Percentiles rank a stretch among this genome's conserved stretches.
Conservation (phyloP, 2,797 vertebrate genomes). For the Phyllotis vaccarum region DNA sequence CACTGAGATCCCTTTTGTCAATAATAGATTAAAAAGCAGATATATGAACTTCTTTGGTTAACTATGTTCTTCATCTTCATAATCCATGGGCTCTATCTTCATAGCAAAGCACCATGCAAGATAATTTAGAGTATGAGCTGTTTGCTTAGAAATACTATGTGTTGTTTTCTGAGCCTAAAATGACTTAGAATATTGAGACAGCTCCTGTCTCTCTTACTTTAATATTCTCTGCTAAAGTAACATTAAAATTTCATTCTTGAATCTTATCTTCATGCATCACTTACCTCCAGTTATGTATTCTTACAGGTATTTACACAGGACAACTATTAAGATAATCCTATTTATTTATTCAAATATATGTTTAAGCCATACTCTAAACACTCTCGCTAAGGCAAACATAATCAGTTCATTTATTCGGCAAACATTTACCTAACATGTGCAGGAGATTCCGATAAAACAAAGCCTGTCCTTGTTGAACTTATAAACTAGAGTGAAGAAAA, state of each 20-base stretch:
- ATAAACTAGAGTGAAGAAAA: background rate
- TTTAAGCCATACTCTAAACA: slow-evolving; percentile 24
- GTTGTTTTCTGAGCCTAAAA: slow-evolving; percentile 43
- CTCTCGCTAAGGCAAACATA: background rate
- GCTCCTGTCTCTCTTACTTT: background rate
- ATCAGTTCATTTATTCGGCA: slow-evolving; percentile 49
- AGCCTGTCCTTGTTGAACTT: background rate
- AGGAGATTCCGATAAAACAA: slow-evolving; percentile 4
- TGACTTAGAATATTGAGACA: background rate
- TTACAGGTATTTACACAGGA: slow-evolving; percentile 49
- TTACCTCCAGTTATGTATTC: slow-evolving; percentile 22
- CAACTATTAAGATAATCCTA: slow-evolving; percentile 53
- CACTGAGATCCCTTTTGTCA: slow-evolving; percentile 14
- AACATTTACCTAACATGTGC: background rate
- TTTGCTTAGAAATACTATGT: slow-evolving; percentile 42
- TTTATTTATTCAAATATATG: slow-evolving; percentile 59
- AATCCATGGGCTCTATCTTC: background rate
- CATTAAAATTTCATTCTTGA: slow-evolving; percentile 23
- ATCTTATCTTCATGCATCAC: background rate
- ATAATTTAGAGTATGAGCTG: slow-evolving; percentile 43
- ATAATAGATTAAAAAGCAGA: slow-evolving; percentile 54
- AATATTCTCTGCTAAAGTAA: slow-evolving; percentile 52
- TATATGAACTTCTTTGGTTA: slow-evolving; percentile 48
- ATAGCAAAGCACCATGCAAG: background rate
- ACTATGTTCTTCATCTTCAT: slow-evolving; percentile 1